These are phyloP conservation scores for Apotomis capreana DNA, from an alignment of 2,888 invertebrate genomes.

Conservation along the genomic window DNA sequence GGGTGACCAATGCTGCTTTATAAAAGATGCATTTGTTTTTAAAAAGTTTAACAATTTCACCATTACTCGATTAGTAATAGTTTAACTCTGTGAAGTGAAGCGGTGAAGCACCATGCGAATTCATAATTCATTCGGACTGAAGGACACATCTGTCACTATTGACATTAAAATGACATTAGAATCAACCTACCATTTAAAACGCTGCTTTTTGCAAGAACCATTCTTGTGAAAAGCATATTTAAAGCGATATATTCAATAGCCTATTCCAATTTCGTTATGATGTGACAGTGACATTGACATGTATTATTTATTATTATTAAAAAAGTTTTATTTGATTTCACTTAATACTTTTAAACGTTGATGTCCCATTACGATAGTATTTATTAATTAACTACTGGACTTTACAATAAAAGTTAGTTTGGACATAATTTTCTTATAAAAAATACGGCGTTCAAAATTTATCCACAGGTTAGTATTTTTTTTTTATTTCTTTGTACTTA, in stretches of 20 bases:
- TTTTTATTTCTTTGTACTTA: too few relatives aligned
- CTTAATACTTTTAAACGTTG: too few relatives aligned
- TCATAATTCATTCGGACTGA: not conserved
- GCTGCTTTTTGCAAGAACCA: not conserved
- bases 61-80: constrained; percentile 42
- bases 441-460: too few relatives aligned
- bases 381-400: too few relatives aligned
- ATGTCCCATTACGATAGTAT: too few relatives aligned
- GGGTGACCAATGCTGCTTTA: constrained; percentile 19
- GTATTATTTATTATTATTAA: too few relatives aligned
- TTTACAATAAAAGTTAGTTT: too few relatives aligned
- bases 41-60: constrained; percentile 43
- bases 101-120: constrained; percentile 14
- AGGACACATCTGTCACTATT: constrained; percentile 44
- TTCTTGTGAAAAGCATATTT: not conserved
- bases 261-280: not conserved
- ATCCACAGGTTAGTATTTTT: not conserved
- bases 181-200: constrained; percentile 14
- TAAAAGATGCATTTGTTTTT: constrained; percentile 28
- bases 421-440: too few relatives aligned
- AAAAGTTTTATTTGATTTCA: too few relatives aligned
- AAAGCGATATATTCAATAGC: not conserved
- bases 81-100: not conserved
- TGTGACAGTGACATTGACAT: not conserved
- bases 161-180: constrained; percentile 53